phyloP scores from a whole-genome alignment of 2,888 invertebrate genomes.

The Melanargia galathea region DNA sequence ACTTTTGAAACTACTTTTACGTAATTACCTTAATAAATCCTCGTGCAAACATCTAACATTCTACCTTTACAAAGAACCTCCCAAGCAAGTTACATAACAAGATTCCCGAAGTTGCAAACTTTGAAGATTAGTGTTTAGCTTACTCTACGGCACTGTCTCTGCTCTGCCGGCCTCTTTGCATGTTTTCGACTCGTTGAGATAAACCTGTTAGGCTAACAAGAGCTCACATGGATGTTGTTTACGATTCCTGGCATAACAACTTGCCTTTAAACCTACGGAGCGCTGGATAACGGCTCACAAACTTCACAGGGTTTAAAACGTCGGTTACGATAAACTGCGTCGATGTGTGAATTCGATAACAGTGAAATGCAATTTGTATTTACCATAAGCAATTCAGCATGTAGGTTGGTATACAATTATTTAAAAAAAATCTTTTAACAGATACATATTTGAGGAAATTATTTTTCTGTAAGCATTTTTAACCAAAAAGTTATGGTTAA shows the following conservation, averaged over 20 bases:
- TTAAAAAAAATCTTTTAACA: too few species aligned
- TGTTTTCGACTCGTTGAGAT: conserved; percentile 58
- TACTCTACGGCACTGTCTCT: conserved; percentile 40
- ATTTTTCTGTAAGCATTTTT: too few species aligned
- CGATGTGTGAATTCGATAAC: conserved; percentile 11
- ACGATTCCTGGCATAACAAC: conserved; percentile 56
- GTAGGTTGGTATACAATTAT: not conserved
- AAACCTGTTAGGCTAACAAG: conserved; percentile 60
- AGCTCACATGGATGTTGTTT: conserved; percentile 57
- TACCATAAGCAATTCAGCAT: not conserved
- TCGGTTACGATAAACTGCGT: conserved; percentile 1
- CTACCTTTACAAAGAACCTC: conserved; percentile 25
- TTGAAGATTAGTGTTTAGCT: conserved; percentile 42
- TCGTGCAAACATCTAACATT: conserved; percentile 22
- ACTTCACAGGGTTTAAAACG: conserved; percentile 6
- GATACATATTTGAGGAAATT: too few species aligned
- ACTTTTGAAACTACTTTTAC: conserved; percentile 21
- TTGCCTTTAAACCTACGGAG: conserved; percentile 39
- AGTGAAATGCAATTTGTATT: conserved; percentile 3
- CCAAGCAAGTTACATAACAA: conserved; percentile 35
- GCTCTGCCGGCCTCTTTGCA: conserved; percentile 43
- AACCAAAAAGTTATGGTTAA: too few species aligned
- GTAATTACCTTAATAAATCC: conserved; percentile 27
- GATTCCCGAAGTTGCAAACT: conserved; percentile 36
- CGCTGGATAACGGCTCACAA: conserved; percentile 13